phyloP scores from a whole-genome alignment of 2,888 invertebrate species.

The Torymus auratus region DNA sequence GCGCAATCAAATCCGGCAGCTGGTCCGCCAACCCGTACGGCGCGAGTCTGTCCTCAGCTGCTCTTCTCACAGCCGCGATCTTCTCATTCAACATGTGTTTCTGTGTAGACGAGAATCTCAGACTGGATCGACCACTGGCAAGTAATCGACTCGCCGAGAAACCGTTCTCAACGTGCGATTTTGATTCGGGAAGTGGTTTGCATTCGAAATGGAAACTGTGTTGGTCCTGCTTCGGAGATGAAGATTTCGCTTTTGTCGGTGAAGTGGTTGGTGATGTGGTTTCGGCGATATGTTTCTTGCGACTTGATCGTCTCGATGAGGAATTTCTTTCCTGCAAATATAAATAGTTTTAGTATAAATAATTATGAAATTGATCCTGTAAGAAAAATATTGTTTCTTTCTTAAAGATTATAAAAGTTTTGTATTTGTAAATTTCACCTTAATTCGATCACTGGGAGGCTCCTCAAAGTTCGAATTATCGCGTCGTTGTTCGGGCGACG shows the following conservation, averaged over 20 bases:
- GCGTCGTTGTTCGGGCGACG: slow-evolving; percentile 58
- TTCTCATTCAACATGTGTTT: slow-evolving; percentile 78
- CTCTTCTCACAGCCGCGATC: slow-evolving; percentile 71
- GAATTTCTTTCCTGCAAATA: slow-evolving; percentile 66
- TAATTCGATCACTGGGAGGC: slow-evolving; percentile 29
- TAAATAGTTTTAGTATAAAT: too few species aligned
- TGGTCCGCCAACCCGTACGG: slow-evolving; percentile 32
- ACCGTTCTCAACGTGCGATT: slow-evolving; percentile 67
- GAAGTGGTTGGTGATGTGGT: slow-evolving; percentile 64
- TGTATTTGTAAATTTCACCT: slow-evolving; percentile 13
- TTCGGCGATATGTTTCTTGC: slow-evolving; percentile 59
- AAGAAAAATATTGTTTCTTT: too few species aligned
- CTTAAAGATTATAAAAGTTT: too few species aligned
- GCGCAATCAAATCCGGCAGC: slow-evolving; percentile 70
- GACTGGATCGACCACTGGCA: slow-evolving; percentile 65
- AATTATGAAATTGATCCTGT: too few species aligned
- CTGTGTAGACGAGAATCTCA: slow-evolving; percentile 77
- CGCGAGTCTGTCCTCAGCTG: slow-evolving; percentile 65
- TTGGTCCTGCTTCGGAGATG: slow-evolving; percentile 62
- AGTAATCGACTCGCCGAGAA: slow-evolving; percentile 35
- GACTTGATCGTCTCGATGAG: slow-evolving; percentile 68
- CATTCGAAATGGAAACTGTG: slow-evolving; percentile 53
- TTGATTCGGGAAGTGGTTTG: slow-evolving; percentile 59
- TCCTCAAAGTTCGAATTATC: slow-evolving; percentile 42
- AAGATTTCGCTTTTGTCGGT: slow-evolving; percentile 61